Evolutionary conservation across 1,140 invertebrate genomes (phyloP).

Genomic region (Saccostrea cuccullata): DNA sequence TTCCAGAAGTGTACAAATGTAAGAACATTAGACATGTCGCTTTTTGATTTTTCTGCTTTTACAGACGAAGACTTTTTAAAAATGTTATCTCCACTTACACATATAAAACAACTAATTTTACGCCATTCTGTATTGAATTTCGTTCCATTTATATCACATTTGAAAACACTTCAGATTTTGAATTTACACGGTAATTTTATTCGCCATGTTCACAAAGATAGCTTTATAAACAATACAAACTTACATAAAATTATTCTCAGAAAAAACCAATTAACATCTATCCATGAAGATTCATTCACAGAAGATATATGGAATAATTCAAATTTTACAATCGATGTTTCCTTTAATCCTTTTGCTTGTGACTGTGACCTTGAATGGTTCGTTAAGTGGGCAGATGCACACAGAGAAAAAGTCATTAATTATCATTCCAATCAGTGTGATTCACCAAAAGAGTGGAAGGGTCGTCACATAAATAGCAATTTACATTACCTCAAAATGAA

Average conservation of each 20-base stretch:
- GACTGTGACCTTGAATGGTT: slow-evolving; percentile 7
- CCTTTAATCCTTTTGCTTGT: slow-evolving; percentile 38
- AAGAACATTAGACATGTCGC: neutral
- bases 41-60: neutral
- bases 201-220: neutral
- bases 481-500: neutral
- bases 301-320: neutral
- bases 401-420: neutral
- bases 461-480: neutral
- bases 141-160: neutral
- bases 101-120: neutral
- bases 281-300: neutral
- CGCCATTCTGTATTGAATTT: neutral
- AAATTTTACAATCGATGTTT: slow-evolving; percentile 18
- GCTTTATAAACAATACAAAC: neutral
- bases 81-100: neutral
- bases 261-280: neutral
- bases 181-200: neutral
- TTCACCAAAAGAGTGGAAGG: neutral
- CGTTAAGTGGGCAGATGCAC: neutral
- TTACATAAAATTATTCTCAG: neutral
- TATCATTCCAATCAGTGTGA: slow-evolving; percentile 34
- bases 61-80: neutral
- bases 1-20: neutral
- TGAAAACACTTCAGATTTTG: neutral